Conservation (phyloP, 2,113 vertebrate genomes). For the Meles meles region DNA sequence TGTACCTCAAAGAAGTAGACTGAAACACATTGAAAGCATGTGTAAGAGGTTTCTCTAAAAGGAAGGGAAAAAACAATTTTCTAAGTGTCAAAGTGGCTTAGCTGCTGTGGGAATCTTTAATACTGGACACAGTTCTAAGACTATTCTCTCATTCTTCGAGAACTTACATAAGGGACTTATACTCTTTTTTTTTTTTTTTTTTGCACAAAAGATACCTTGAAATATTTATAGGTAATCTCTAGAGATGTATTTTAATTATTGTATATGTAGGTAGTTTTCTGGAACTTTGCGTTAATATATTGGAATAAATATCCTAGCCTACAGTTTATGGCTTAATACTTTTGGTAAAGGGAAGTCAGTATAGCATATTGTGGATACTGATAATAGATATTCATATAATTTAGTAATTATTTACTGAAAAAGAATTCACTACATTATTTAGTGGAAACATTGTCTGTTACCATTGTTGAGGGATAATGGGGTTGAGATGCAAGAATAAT, state of each 20-base stretch:
- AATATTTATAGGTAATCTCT: background rate
- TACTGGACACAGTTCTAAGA: background rate
- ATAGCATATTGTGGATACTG: background rate
- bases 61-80: background rate
- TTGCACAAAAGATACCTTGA: background rate
- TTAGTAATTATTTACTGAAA: background rate
- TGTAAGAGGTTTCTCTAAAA: background rate
- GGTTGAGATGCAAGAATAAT: background rate
- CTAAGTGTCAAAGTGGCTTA: background rate
- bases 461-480: background rate
- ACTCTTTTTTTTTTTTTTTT: background rate
- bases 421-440: background rate
- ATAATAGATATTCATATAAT: background rate
- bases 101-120: background rate
- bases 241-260: background rate
- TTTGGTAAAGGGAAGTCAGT: background rate
- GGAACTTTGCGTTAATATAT: background rate
- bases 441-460: background rate
- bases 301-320: background rate
- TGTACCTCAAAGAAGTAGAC: background rate
- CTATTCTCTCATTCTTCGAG: background rate
- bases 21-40: background rate
- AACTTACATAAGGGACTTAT: background rate
- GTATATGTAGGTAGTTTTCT: background rate
- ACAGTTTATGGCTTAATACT: background rate